Conservation (phyloP, 2,797 vertebrate species). For the Falco cherrug region DNA sequence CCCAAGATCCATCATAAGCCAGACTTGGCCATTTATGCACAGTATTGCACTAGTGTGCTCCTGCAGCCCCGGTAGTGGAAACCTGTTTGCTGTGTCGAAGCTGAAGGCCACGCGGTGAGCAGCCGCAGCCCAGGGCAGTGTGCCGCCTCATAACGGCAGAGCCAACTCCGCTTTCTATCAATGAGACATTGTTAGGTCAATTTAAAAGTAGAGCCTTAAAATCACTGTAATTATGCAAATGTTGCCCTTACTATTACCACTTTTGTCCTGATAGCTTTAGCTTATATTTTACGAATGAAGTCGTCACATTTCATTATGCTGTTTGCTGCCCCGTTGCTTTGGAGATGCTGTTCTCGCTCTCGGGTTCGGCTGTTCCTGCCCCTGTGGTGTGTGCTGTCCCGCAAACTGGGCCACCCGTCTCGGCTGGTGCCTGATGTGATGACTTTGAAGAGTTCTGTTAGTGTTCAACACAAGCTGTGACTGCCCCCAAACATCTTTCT, state of each 20-base stretch:
- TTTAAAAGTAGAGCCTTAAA: constrained; percentile 55
- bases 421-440: neutral
- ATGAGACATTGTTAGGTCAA: constrained; percentile 44
- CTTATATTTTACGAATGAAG: constrained; percentile 49
- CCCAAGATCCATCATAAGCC: no score
- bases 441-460: neutral
- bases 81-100: neutral
- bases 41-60: neutral
- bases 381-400: neutral
- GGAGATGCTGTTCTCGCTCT: neutral
- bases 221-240: constrained; percentile 71
- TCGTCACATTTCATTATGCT: constrained; percentile 58
- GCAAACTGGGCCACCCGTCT: neutral
- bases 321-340: constrained; percentile 17
- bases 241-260: constrained; percentile 31
- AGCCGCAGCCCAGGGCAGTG: neutral
- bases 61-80: neutral
- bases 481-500: neutral
- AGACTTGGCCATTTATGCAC: neutral
- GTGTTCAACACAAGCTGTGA: neutral
- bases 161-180: constrained; percentile 1
- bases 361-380: neutral
- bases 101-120: neutral
- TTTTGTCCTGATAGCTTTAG: neutral
- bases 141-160: neutral